Evolutionary conservation across 2,888 invertebrate genomes (phyloP).

Genomic region (Drosophila demipolita): DNA sequence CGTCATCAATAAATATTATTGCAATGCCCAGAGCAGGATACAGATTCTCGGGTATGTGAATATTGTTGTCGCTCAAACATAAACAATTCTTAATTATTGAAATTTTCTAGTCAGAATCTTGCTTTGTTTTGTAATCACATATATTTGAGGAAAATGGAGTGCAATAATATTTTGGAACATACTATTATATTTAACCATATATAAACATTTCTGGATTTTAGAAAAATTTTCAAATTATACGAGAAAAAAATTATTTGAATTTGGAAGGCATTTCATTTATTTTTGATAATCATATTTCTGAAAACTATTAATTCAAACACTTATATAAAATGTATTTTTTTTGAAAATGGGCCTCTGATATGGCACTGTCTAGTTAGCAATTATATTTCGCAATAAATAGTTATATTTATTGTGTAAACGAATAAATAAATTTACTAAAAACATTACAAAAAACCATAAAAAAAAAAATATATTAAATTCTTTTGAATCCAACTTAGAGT

Average conservation of each 20-base stretch:
- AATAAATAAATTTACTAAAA: not conserved
- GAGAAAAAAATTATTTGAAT: not conserved
- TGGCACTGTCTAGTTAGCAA: not conserved
- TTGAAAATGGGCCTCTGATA: not conserved
- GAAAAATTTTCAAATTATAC: not conserved
- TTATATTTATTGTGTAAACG: not conserved
- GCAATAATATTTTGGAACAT: not conserved
- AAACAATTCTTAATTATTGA: not conserved
- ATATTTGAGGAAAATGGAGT: not conserved
- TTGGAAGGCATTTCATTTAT: not conserved
- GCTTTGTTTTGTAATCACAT: not conserved
- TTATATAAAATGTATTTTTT: not conserved
- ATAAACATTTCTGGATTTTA: not conserved
- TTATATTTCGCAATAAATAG: not conserved
- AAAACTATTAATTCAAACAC: not conserved
- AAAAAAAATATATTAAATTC: constrained; percentile 16
- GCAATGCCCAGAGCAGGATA: constrained; percentile 52
- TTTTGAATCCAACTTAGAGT: constrained; percentile 28
- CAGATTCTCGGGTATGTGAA: constrained; percentile 61
- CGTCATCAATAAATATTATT: constrained; percentile 61
- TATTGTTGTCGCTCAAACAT: constrained; percentile 57
- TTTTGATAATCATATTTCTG: not conserved
- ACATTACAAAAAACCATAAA: not conserved
- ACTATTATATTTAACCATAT: not conserved
- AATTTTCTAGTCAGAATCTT: not conserved